Evolutionary conservation across 1,140 invertebrate species (phyloP).

Genomic region (Lerema accius): DNA sequence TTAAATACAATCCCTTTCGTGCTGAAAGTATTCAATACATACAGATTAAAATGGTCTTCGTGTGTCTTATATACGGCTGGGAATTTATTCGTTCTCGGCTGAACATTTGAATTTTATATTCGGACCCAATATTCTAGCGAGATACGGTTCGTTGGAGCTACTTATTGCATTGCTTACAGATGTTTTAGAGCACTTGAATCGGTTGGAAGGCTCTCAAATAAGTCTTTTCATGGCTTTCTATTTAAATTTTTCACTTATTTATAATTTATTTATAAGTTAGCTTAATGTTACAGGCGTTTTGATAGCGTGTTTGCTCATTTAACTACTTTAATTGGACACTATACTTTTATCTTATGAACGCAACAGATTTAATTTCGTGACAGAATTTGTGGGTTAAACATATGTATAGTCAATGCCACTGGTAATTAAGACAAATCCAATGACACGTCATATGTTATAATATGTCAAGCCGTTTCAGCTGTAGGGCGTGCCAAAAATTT

Average conservation of each 20-base stretch:
- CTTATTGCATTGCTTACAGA: slow-evolving; percentile 29
- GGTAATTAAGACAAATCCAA: too few species aligned
- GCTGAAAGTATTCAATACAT: slow-evolving; percentile 17
- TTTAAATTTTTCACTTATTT: not conserved
- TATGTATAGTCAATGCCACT: too few species aligned
- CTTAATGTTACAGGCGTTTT: too few species aligned
- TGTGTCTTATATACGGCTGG: slow-evolving; percentile 26
- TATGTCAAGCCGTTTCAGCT: too few species aligned
- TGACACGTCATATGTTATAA: too few species aligned
- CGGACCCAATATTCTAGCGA: slow-evolving; percentile 19
- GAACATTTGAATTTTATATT: slow-evolving; percentile 33
- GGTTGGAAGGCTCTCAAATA: not conserved
- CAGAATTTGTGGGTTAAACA: too few species aligned
- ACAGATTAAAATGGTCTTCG: slow-evolving; percentile 26
- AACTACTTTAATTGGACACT: too few species aligned
- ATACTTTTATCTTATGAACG: too few species aligned
- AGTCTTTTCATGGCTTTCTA: not conserved
- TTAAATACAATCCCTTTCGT: slow-evolving; percentile 11
- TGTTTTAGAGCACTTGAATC: slow-evolving; percentile 14
- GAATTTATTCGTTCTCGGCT: slow-evolving; percentile 19
- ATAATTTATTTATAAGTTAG: too few species aligned
- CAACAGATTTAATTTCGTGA: too few species aligned
- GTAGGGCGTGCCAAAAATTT: too few species aligned
- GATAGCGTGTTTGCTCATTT: too few species aligned
- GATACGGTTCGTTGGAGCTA: slow-evolving; percentile 7